Conservation (phyloP, 2,888 invertebrate genomes). For the Xiphydria camelus region DNA sequence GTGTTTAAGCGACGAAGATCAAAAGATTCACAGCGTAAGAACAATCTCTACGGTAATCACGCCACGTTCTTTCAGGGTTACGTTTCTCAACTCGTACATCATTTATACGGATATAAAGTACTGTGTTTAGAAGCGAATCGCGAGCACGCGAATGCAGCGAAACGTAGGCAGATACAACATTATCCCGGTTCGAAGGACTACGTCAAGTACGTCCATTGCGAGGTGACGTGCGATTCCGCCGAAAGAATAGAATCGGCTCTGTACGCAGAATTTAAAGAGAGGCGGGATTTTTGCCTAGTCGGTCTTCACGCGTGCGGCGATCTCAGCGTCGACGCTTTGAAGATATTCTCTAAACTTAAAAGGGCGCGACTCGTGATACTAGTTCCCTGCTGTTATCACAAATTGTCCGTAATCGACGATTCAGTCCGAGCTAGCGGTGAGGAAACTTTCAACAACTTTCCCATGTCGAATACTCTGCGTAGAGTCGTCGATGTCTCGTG, state of each 20-base stretch:
- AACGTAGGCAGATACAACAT: constrained; percentile 62
- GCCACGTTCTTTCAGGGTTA: constrained; percentile 72
- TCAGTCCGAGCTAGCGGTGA: constrained; percentile 12
- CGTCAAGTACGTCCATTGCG: constrained; percentile 66
- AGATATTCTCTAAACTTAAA: constrained; percentile 66
- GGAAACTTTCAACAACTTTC: constrained; percentile 67
- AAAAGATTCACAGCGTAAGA: no score
- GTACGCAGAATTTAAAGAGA: constrained; percentile 53
- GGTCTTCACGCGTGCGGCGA: constrained; percentile 82
- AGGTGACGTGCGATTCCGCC: constrained; percentile 61
- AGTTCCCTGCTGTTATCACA: constrained; percentile 83
- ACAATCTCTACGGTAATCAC: no score
- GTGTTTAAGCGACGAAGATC: no score
- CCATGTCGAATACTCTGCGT: constrained; percentile 63
- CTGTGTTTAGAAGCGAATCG: constrained; percentile 71
- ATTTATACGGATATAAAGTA: constrained; percentile 64
- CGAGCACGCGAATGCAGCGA: constrained; percentile 63
- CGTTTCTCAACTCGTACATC: constrained; percentile 68
- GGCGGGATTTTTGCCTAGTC: constrained; percentile 57
- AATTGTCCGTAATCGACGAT: constrained; percentile 57
- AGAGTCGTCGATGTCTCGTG: constrained; percentile 43
- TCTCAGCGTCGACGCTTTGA: constrained; percentile 69
- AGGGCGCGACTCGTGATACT: constrained; percentile 64
- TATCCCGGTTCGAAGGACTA: constrained; percentile 60
- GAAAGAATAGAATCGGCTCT: constrained; percentile 57